Evolutionary conservation across 1,140 invertebrate genomes (phyloP).

Genomic region (Papilio machaon): DNA sequence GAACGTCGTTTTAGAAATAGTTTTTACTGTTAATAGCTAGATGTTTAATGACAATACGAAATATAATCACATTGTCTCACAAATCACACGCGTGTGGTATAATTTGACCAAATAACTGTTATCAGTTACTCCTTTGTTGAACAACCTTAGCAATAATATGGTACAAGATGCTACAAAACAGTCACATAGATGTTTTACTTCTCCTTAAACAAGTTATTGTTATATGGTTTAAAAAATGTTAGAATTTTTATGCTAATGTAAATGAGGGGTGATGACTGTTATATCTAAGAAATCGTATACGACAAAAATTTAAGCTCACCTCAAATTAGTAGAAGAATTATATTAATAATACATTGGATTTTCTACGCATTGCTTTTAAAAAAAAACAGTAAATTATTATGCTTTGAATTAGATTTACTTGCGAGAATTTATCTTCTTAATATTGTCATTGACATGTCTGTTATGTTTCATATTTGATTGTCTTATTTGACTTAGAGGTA

Average conservation of each 20-base stretch:
- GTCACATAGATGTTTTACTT: background rate
- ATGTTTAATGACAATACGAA: too few relatives aligned
- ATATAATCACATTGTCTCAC: too few relatives aligned
- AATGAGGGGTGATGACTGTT: too few relatives aligned
- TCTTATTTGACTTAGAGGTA: background rate
- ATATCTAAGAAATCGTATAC: too few relatives aligned
- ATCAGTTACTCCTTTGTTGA: background rate
- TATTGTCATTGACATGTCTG: conserved; percentile 24
- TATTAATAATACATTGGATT: conserved; percentile 17
- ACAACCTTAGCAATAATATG: too few relatives aligned
- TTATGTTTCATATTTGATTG: background rate
- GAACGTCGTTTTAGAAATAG: too few relatives aligned
- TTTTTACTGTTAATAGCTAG: too few relatives aligned
- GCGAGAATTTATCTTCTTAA: conserved; percentile 35
- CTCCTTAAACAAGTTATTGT: background rate
- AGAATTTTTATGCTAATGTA: too few relatives aligned
- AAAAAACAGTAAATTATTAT: conserved; percentile 3
- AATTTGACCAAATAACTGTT: too few relatives aligned
- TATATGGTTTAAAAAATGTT: too few relatives aligned
- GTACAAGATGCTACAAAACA: too few relatives aligned
- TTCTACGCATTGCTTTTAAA: conserved; percentile 23
- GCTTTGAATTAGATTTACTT: conserved; percentile 23
- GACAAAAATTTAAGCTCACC: conserved; percentile 6
- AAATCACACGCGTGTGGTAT: too few relatives aligned
- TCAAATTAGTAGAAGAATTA: background rate